A percentile compares a stretch with the other conserved stretches of the same genome.
Conservation (phyloP, 2,113 vertebrate species). For the Tachuris rubrigastra region DNA sequence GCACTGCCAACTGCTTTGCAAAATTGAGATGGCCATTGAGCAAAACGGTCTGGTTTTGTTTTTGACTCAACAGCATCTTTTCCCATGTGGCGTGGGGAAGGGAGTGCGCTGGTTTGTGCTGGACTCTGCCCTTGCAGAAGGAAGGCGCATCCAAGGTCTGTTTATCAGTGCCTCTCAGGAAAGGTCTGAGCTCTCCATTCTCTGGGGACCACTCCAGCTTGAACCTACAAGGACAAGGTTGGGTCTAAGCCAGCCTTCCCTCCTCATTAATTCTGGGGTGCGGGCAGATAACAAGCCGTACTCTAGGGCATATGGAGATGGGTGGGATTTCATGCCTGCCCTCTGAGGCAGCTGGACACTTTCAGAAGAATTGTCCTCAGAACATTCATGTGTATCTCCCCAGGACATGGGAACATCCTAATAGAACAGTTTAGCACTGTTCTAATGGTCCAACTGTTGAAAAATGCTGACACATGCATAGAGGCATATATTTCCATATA, state of each 20-base stretch:
- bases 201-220: too few relatives aligned
- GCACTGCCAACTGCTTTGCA: not conserved
- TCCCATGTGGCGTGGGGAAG: fast-evolving
- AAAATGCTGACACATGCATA: not conserved
- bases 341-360: not conserved
- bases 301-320: not conserved
- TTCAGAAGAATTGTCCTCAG: not conserved
- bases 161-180: not conserved
- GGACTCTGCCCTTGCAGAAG: not conserved
- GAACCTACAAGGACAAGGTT: not conserved
- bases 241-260: not conserved
- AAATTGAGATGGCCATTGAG: not conserved
- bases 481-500: not conserved
- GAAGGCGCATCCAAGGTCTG: fast-evolving
- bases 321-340: not conserved
- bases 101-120: not conserved
- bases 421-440: not conserved
- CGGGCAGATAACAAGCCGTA: not conserved
- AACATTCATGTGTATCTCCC: not conserved
- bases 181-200: not conserved
- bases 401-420: not conserved
- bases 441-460: not conserved
- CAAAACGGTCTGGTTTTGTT: not conserved
- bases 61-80: not conserved
- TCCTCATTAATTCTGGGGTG: not conserved